Evolutionary conservation across 2,888 invertebrate species (phyloP), one percentile per base, ranked within the genome.

Genomic region (Cephonodes hylas): DNA sequence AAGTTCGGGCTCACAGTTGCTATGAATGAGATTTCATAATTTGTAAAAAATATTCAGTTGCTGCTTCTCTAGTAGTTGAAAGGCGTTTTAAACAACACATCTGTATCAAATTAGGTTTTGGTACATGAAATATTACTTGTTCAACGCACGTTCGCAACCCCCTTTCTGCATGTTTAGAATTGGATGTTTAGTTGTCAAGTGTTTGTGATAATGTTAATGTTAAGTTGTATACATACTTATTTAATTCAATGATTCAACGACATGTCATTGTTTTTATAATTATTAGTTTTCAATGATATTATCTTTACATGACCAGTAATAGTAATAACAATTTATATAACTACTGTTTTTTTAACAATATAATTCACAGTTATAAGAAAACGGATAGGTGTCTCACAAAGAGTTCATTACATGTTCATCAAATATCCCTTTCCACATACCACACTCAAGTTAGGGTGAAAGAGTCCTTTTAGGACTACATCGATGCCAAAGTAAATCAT

Each of bases 71-170:
- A 45, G 56, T 31, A 15, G 18, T 58, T 57, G 20, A 23, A 34
- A 18, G 34, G 7, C 38, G 38, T 38, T 38, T 38, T 38, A 22
- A 42, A n/a, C n/a, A 8, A 58, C 18, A 34, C 13, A 60, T 27
- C 27, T 46, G 31, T 53, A 18, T 53, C 53, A 53, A 53, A 53
- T 31, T 10, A 31, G 27, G 10, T 53, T 53, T 31, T 53, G 53
- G 27, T 53, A 53, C 31, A 31, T 53, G 18, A 53, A 15, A 8
- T 8, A 23, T 48, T 25, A 7, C 78, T 83, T 79, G 84, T 79
- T 82, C 80, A 83, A 83, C 83, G 89, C 88, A 88, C 91, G 91
- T 91, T 91, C 91, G 92, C 92, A 91, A 90, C 91, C 91, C 90
- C 86, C 85, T 84, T 86, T 91, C 90, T 90, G 91, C 91, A 91